These are phyloP conservation scores for Apodemus agrarius DNA, from an alignment of 2,797 vertebrate genomes.

Conservation along the genomic window DNA sequence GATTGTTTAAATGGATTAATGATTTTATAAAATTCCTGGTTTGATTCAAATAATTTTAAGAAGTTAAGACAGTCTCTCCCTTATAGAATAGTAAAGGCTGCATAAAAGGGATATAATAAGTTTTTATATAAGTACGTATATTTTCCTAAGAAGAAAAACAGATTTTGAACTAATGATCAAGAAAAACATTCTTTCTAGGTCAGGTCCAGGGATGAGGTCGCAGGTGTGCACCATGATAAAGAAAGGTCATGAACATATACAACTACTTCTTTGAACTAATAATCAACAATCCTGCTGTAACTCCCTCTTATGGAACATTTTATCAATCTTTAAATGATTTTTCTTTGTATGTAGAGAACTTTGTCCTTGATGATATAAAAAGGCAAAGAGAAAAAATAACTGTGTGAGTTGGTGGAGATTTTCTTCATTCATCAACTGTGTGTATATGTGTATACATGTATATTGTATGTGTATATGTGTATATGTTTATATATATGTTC, in stretches of 20 bases:
- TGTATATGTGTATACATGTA: background rate
- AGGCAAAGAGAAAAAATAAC: background rate
- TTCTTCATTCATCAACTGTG: background rate
- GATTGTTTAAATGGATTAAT: background rate
- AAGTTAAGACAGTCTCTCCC: background rate
- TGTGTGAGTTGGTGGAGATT: background rate
- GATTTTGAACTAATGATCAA: background rate
- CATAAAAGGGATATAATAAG: background rate
- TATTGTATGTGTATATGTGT: too few relatives aligned
- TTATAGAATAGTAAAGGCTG: background rate
- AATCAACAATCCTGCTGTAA: background rate
- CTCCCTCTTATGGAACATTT: background rate
- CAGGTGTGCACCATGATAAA: background rate
- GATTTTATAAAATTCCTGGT: background rate
- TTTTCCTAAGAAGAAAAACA: background rate
- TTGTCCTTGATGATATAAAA: background rate
- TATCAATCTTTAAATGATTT: background rate
- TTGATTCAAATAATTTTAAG: background rate
- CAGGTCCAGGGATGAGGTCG: background rate
- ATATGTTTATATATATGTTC: too few relatives aligned
- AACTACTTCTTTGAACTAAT: background rate
- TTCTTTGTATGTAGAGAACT: background rate
- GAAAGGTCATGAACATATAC: background rate
- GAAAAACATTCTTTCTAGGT: background rate
- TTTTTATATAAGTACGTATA: background rate